Evolutionary conservation across 2,797 vertebrate species (phyloP), one percentile per base, ranked within the genome.

Genomic region (Arnoldichthys spilopterus): DNA sequence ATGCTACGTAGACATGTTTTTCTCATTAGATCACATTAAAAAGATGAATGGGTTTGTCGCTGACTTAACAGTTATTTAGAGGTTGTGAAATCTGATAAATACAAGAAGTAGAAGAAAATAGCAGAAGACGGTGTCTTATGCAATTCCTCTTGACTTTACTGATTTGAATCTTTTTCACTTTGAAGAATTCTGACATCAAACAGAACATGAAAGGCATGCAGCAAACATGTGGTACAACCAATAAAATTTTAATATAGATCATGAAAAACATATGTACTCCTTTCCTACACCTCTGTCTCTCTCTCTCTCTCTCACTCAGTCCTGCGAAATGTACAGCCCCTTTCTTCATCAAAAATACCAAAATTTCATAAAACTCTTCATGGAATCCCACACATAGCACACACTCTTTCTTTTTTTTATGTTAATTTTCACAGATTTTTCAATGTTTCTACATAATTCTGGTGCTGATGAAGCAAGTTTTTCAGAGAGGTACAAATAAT

Each of bases 191-290:
- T 34, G 47, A 73, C 61, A 53, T 61, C 61, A 81, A 77, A 56
- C 43, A 76, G 68, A 70, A 43, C 66, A 18, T 70, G 54, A 45
- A 72, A 77, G 6, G 75, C 49, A 54, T 28, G 12, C 2, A 9
- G 47, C n/a, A 72, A 32, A 40, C 69, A 70, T 58, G 66, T 70
- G 24, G 24, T 74, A 56, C 66, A 66, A 30, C 47, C 67, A 51
- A 75, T 71, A 58, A 66, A 71, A 47, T 30, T 74, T 54, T 45
- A 63, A 61, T 30, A n/a, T 30, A 58, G 66, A 58, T 62, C 49
- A 59, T 74, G 15, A 66, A 45, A 59, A 75, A 71, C 76, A 75
- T 58, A 73, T 77, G 71, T 16, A 26, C 54, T 58, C n/a, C 28
- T 4, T 9, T 51, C 45, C 26, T 16, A 18, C 45, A n/a, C 1